Evolutionary conservation across 2,888 invertebrate genomes (phyloP), one percentile per base, ranked within the genome.

Genomic region (Machimus atricapillus): DNA sequence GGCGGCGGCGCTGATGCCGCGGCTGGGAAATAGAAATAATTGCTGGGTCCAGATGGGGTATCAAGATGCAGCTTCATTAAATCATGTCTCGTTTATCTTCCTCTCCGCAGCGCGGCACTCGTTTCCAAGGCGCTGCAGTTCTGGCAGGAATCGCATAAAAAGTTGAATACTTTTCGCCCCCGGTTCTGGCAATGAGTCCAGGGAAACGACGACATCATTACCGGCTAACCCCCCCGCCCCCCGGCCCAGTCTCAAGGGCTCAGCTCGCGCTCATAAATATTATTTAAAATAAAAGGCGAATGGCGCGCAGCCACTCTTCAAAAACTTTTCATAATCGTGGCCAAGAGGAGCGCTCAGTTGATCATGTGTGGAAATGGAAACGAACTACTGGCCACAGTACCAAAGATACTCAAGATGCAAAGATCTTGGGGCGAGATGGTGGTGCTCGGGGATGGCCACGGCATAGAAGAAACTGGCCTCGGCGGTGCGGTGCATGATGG

Each of bases 11-110:
- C 12, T 43, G 6, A 23, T 23, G 31, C n/a, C 7, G 8, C 40
- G 46, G 74, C 74, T 74, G 37, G 40, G 73, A 85, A 74, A 85
- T 74, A 73, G 74, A 85, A 85, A 85, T 85, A 85, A 85, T 85
- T 85, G 85, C 74, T 74, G 43, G 19, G 74, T 7, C 74, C 85
- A 85, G 85, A 85, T 74, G 85, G 27, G 66, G 74, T 85, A 85
- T 85, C 73, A 74, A 82, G 74, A 43, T 31, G 85, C 23, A 31
- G 31, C 74, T 85, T 74, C 85, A 85, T 85, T 85, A 85, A 85
- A 85, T 85, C 74, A 85, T 85, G 85, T 74, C 85, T 85, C 74
- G 85, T 85, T 85, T 85, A 46, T 43, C 43, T 85, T 82, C 82
- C 34, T 52, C 34, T 40, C 43, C 23, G 74, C 46, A 27, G 14